Evolutionary conservation across 2,113 vertebrate genomes (phyloP).

Genomic region (Vireo altiloquus): DNA sequence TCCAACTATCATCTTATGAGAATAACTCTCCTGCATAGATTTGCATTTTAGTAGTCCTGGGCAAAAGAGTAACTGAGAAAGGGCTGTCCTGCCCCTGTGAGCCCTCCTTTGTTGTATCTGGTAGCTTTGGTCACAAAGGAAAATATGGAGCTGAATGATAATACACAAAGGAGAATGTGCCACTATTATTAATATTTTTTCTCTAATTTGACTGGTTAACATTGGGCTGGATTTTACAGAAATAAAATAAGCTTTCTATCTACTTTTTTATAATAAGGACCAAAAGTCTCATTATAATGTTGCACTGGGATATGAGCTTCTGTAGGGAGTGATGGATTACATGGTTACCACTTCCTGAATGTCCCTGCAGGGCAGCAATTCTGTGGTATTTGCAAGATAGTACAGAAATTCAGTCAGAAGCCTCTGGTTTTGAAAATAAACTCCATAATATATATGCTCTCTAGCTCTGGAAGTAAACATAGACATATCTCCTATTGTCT

Average conservation of each 20-base stretch:
- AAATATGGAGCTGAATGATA: neutral
- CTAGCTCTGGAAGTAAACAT: neutral
- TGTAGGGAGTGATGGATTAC: neutral
- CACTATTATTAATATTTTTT: neutral
- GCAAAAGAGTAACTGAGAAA: neutral
- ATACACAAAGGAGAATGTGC: neutral
- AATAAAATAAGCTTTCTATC: neutral
- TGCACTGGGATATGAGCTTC: neutral
- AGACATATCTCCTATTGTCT: neutral
- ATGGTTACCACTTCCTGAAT: neutral
- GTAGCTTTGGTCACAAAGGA: neutral
- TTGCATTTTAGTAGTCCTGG: constrained; percentile 4
- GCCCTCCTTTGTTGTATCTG: neutral
- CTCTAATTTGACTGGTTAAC: neutral
- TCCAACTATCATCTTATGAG: neutral
- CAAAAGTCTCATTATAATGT: neutral
- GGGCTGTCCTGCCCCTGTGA: neutral
- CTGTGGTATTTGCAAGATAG: neutral
- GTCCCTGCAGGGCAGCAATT: constrained; percentile 1
- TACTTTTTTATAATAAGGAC: neutral
- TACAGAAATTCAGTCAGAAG: neutral
- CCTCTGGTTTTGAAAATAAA: constrained; percentile 25
- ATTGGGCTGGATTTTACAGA: neutral
- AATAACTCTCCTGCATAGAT: neutral
- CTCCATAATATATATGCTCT: neutral